Base-by-base conservation (phyloP, 2,888 invertebrate species). In the Orgyia antiqua region DNA sequence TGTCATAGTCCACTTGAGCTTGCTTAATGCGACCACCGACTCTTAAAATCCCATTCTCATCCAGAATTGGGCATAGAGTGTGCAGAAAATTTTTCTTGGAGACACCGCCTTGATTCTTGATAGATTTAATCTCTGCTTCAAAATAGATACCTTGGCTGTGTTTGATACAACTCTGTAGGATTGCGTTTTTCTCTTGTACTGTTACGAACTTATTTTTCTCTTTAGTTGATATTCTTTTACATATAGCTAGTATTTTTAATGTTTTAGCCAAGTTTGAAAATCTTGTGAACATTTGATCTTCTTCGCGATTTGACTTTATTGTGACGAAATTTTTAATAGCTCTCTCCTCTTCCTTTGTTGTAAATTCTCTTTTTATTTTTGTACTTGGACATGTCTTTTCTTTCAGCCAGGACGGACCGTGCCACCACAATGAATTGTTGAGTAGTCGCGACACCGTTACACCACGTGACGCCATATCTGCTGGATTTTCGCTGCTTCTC, bases 241-340 rank as follows among this genome's bases (percentile, higher is more conserved):
- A 33, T 3, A 37, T 37, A 11, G 37, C 29, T 3, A 30, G 15
- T 1, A 31, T 7, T 27, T 19, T 36, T 0, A 36, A 10, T 7
- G 7, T 5, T 17, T 17, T 17, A 7, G 17, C 7, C 7, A 17
- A 17, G 17, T 7, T 17, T 17, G 40, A 38, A 6, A 15, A 37
- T 8, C 21, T 40, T 4, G 11, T 19, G n/a, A n/a, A 28, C 33
- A 37, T 28, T 30, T 11, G 0, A 36, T 30, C 4, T 33, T 25
- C 3, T 36, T 24, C 12, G 32, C 17, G 0, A 8, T 10, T 1
- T 28, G 13, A 2, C n/a, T n/a, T n/a, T n/a, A 0, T 2, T 17
- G n/a, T n/a, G n/a, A 18, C 24, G 15, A 39, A 33, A 24, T 9
- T 3, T 13, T 8, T 21, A 4, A 17, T 5, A 1, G n/a, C 9